phyloP scores from a whole-genome alignment of 2,888 invertebrate genomes.

The Bimastos eiseni region DNA sequence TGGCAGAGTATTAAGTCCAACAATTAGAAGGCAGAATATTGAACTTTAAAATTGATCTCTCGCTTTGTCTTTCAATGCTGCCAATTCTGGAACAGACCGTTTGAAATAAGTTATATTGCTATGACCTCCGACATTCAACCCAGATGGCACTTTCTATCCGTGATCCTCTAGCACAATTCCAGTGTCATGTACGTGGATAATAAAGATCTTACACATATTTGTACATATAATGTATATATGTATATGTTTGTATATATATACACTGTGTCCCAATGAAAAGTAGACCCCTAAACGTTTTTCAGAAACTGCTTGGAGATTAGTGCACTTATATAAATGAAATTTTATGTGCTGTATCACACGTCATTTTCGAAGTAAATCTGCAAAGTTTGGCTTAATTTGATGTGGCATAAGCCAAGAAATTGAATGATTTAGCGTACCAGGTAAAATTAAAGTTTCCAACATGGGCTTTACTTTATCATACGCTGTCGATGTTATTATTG shows the following conservation, averaged over 20 bases:
- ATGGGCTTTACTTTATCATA: no score
- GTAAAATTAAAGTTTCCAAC: no score
- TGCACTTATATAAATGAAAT: no score
- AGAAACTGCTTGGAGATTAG: no score
- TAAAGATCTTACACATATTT: background rate
- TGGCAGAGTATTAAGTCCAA: background rate
- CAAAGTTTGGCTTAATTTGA: no score
- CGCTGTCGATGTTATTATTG: no score
- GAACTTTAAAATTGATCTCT: background rate
- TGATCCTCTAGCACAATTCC: background rate
- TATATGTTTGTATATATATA: no score
- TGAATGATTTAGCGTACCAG: no score
- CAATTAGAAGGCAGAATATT: background rate
- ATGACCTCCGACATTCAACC: background rate
- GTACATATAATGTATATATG: background rate
- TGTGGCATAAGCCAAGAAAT: no score
- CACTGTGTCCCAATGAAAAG: no score
- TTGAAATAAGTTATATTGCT: background rate
- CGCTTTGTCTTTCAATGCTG: background rate
- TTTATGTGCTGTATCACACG: no score
- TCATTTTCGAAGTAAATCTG: no score
- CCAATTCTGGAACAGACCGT: background rate
- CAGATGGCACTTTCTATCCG: background rate
- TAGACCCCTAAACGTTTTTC: background rate
- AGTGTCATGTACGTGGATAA: background rate